These are phyloP conservation scores for Darevskia mixta DNA, from an alignment of 2,797 vertebrate species.

Conservation along the genomic window DNA sequence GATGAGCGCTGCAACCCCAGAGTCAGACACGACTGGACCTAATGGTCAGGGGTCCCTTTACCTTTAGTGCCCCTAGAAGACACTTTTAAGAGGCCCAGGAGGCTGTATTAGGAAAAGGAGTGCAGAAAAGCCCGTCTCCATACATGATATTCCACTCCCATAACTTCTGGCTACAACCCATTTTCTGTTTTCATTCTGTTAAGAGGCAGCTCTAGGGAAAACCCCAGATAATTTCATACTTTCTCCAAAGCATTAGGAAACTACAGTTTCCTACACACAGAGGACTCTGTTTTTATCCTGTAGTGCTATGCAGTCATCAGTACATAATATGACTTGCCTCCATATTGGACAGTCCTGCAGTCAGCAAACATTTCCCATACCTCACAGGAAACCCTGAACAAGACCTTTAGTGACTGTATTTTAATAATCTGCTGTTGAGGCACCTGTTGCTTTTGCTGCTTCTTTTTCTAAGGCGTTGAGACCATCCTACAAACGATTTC, in stretches of 20 bases:
- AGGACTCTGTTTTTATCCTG: neutral
- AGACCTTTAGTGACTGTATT: no score
- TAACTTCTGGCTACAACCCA: neutral
- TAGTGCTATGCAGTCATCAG: neutral
- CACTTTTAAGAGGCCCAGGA: neutral
- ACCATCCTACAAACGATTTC: neutral
- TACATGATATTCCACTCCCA: neutral
- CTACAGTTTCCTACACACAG: neutral
- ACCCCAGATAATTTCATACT: neutral
- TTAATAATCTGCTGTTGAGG: neutral
- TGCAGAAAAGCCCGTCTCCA: no score
- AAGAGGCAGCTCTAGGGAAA: neutral
- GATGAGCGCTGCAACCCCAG: no score
- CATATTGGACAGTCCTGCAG: neutral
- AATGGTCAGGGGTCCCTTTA: no score
- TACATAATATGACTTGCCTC: neutral
- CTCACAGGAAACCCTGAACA: neutral
- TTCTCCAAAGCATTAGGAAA: neutral
- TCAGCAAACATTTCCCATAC: neutral
- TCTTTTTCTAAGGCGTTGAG: neutral
- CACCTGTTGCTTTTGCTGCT: neutral
- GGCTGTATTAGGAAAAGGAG: neutral
- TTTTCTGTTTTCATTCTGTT: neutral
- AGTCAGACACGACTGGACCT: no score
- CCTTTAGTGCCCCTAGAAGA: neutral